Evolutionary conservation across 2,888 invertebrate genomes (phyloP).

Genomic region (Nephrotoma flavescens): DNA sequence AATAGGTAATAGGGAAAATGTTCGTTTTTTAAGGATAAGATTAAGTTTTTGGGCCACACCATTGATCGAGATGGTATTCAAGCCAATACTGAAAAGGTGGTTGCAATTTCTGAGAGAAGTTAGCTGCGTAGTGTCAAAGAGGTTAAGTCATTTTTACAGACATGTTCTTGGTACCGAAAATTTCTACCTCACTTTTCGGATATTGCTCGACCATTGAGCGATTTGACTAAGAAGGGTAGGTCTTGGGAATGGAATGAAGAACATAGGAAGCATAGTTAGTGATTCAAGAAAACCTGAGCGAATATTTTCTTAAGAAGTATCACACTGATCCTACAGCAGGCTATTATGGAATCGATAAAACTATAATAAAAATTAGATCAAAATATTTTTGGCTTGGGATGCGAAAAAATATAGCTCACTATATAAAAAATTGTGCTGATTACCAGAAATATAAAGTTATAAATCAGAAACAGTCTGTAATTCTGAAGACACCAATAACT

Average conservation of each 20-base stretch:
- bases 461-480: constrained; percentile 21
- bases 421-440: constrained; percentile 17
- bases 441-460: constrained; percentile 21
- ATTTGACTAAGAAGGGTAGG: constrained; percentile 11
- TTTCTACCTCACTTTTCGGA: constrained; percentile 20
- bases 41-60: not conserved
- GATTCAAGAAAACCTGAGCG: constrained; percentile 10
- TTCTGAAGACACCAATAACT: constrained; percentile 19
- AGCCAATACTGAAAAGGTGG: no score
- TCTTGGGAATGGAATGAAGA: constrained; percentile 16
- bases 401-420: constrained; percentile 15
- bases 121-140: constrained; percentile 15
- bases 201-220: no score
- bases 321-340: constrained; percentile 16
- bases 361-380: constrained; percentile 11
- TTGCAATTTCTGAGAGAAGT: constrained; percentile 11
- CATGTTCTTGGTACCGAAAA: constrained; percentile 18
- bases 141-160: not conserved
- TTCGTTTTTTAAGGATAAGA: no score
- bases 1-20: no score
- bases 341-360: constrained; percentile 17
- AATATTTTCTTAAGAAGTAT: constrained; percentile 7
- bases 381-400: constrained; percentile 19
- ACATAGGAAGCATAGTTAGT: constrained; percentile 10
- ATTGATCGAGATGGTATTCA: no score